Percentiles rank a stretch among this genome's conserved stretches.
phyloP scores from a whole-genome alignment of 1,140 invertebrate genomes.

The Diachasmimorpha longicaudata region DNA sequence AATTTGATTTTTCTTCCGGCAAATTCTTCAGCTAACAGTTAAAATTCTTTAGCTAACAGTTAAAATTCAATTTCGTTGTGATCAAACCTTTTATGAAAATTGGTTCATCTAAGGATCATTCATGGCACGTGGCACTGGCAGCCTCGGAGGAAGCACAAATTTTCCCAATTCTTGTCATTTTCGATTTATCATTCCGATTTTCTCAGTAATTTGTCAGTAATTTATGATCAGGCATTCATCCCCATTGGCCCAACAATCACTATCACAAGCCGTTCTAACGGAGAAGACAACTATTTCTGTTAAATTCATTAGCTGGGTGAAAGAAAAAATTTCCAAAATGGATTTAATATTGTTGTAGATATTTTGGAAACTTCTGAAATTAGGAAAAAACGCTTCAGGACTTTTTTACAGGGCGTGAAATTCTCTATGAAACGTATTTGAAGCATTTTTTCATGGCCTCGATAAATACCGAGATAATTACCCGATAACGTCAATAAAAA shows the following conservation, averaged over 20 bases:
- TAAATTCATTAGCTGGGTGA: neutral
- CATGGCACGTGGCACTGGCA: neutral
- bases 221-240: neutral
- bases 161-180: neutral
- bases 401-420: neutral
- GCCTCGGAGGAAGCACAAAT: neutral
- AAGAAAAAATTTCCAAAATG: neutral
- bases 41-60: neutral
- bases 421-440: neutral
- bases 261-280: conserved; percentile 16
- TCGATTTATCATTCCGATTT: neutral
- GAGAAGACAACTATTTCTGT: neutral
- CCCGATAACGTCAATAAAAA: too few species aligned
- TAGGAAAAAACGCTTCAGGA: neutral
- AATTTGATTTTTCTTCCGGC: neutral
- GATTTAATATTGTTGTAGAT: neutral
- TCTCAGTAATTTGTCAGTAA: neutral
- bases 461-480: neutral
- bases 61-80: neutral
- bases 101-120: neutral
- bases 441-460: neutral
- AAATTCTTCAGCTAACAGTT: neutral
- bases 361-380: neutral
- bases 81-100: neutral
- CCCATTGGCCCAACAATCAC: conserved; percentile 1